A percentile compares a stretch with the other conserved stretches of the same genome.
Conservation (phyloP, 2,888 invertebrate species). For the Orthosia gothica region DNA sequence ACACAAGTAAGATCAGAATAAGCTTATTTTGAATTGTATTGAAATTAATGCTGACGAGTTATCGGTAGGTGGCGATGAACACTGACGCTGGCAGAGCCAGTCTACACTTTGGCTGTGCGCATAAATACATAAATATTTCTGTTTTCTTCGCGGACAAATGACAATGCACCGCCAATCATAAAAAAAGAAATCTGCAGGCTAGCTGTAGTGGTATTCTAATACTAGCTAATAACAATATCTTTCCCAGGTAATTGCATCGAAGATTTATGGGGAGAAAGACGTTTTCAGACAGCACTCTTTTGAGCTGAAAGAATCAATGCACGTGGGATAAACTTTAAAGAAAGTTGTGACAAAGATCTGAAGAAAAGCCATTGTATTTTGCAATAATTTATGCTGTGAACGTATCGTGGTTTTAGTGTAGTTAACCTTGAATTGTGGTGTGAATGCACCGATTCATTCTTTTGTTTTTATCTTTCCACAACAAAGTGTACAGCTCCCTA, state of each 20-base stretch:
- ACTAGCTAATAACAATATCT: not conserved
- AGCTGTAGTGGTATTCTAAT: not conserved
- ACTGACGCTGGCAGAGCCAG: not conserved
- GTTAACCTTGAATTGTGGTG: constrained; percentile 43
- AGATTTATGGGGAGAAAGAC: constrained; percentile 20
- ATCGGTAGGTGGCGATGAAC: not conserved
- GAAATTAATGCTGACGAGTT: not conserved
- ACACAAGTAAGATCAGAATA: no score
- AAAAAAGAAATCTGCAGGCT: not conserved
- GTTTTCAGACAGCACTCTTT: constrained; percentile 19
- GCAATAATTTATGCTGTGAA: constrained; percentile 27
- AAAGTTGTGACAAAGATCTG: constrained; percentile 29
- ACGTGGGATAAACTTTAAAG: constrained; percentile 46
- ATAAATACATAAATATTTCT: not conserved
- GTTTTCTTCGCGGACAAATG: not conserved
- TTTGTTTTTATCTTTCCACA: constrained; percentile 47
- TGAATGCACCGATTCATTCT: constrained; percentile 37
- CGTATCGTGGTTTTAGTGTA: constrained; percentile 14
- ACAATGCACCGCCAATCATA: not conserved
- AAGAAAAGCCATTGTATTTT: constrained; percentile 35
- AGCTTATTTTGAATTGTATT: no score
- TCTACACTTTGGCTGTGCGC: not conserved
- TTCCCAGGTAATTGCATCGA: not conserved
- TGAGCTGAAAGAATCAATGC: constrained; percentile 22
- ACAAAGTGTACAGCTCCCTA: constrained; percentile 9